These are phyloP conservation scores for Umimayanthus kanabou DNA, from an alignment of 92 coral and sea anemone species.

Conservation along the genomic window DNA sequence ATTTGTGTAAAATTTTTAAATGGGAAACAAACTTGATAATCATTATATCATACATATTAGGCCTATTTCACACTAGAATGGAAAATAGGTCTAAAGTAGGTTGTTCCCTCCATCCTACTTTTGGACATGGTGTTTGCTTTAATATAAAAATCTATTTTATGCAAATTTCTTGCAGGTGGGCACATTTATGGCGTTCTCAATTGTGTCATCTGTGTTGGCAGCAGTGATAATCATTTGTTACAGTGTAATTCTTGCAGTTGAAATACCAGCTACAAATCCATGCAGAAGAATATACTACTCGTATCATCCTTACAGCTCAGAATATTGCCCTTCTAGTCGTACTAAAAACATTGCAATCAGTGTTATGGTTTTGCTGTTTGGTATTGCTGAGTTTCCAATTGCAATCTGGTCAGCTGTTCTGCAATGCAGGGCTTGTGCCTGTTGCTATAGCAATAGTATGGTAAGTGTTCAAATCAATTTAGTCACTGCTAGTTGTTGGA, in stretches of 20 bases:
- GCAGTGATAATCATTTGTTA: constrained; percentile 11
- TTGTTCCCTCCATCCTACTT: no score
- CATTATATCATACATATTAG: no score
- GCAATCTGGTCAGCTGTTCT: constrained; percentile 21
- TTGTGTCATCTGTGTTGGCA: not conserved
- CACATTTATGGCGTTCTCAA: constrained; percentile 3
- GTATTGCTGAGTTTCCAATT: constrained; percentile 18
- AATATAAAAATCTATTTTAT: no score
- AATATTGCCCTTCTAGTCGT: constrained; percentile 2
- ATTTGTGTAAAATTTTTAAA: no score
- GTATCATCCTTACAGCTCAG: constrained; percentile 5
- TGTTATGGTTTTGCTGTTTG: constrained; percentile 6
- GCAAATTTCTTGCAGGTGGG: not conserved
- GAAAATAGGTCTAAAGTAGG: no score
- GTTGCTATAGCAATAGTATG: not conserved
- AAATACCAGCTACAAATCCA: not conserved
- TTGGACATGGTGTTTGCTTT: no score
- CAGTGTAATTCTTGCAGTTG: not conserved
- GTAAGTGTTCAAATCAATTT: not conserved
- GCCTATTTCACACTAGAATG: no score
- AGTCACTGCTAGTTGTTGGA: no score
- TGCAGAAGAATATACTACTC: not conserved
- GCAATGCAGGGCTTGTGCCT: constrained; percentile 1
- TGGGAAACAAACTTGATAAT: no score
- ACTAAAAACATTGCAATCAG: not conserved